A percentile compares a stretch with the other conserved stretches of the same genome.
These are phyloP conservation scores for Thalassaphorura encarpata DNA, from an alignment of 1,140 invertebrate genomes.

Conservation along the genomic window DNA sequence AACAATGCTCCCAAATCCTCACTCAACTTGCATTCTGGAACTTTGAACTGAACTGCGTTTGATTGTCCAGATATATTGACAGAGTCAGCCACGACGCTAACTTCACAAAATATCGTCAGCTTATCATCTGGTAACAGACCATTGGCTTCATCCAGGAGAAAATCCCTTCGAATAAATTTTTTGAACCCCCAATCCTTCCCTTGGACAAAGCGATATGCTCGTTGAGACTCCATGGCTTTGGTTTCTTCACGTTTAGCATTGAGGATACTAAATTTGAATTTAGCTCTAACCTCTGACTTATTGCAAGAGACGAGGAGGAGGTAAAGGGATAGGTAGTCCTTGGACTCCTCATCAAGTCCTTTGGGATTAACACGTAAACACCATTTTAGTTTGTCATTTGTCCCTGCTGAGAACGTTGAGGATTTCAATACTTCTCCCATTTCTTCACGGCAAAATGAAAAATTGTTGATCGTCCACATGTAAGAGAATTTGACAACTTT, in stretches of 20 bases:
- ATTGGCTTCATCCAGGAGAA: constrained; percentile 95
- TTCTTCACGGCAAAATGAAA: constrained; percentile 98
- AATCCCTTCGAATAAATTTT: constrained; percentile 94
- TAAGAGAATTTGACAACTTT: constrained; percentile 99
- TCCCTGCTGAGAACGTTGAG: constrained; percentile 96
- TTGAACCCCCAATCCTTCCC: constrained; percentile 99
- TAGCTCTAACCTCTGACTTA: constrained; percentile 98
- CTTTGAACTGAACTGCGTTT: constrained; percentile 89
- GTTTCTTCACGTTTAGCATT: constrained; percentile 99
- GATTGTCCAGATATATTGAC: constrained; percentile 93
- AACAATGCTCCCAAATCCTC: constrained; percentile 48
- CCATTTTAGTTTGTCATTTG: constrained; percentile 99
- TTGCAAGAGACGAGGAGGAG: constrained; percentile 97
- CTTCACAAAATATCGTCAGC: constrained; percentile 98
- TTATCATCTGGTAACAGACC: constrained; percentile 96
- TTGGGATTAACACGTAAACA: constrained; percentile 88
- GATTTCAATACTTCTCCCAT: constrained; percentile 99
- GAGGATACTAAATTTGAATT: constrained; percentile 99
- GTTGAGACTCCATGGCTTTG: constrained; percentile 77
- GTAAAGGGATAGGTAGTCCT: constrained; percentile 98
- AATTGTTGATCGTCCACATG: constrained; percentile 99
- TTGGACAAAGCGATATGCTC: constrained; percentile 97
- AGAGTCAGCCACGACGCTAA: constrained; percentile 90
- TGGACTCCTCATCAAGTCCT: constrained; percentile 98
- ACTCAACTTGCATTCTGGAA: constrained; percentile 29